Evolutionary conservation across 64 coral and sea anemone species (phyloP), one percentile per base, ranked within the genome.

Genomic region (Acropora yongei): DNA sequence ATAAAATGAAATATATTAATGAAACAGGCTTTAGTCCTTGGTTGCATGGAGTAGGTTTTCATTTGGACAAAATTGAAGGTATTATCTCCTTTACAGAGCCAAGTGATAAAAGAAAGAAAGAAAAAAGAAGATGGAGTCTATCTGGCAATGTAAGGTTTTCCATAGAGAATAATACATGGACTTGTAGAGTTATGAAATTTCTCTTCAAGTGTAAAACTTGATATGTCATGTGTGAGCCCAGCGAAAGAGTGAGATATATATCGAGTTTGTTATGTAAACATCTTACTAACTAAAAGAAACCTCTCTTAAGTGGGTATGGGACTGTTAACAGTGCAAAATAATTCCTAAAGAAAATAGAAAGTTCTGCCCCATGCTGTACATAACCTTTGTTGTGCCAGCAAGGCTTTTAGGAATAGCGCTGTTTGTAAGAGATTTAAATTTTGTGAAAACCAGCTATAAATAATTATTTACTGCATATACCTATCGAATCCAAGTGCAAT

Each of bases 81-180:
- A 19, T 44, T 46, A 47, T 44, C 3, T 55, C 18, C n/a, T 42
- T 82, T 82, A 55, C 51, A 73, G 51, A 44, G 3, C 14, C 72
- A 71, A 90, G 40, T 48, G 47, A 66, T 3, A 66, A 78, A 45
- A 78, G 19, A 40, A 77, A 81, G 18, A 41, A 74, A 74, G 44
- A 45, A 74, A 68, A 90, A 55, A 95, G 45, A 48, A 93, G 9
- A 17, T 96, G 88, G 76, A 90, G 80, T 47, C 66, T 93, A 46
- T 79, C 84, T 90, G 95, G 88, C 30, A 91, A 96, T 93, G 95
- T 96, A 93, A 89, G 95, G 30, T 30, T 30, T 30, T 30, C 30
- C 30, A 30, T 30, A 30, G 30, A 30, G 30, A 30, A 30, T 30
- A 30, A 30, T 30, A 30, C 30, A 30, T 30, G 73, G 68, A 55